phyloP scores from a whole-genome alignment of 2,888 invertebrate genomes.

The Phyllotreta cruciferae region DNA sequence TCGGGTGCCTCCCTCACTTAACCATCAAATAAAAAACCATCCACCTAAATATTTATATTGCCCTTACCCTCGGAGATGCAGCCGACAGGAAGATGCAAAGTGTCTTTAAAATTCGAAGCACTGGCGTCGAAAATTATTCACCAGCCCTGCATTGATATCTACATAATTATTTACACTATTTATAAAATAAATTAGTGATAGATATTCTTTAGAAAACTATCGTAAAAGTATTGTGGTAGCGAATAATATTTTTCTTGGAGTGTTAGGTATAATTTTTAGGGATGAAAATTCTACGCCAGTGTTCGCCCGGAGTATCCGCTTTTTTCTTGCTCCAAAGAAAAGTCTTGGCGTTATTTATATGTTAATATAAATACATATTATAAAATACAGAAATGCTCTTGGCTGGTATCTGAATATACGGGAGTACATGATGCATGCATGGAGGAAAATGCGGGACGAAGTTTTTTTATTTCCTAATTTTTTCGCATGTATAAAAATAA shows the following conservation, averaged over 20 bases:
- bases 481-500: too few relatives aligned
- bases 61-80: conserved; percentile 35
- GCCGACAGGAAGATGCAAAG: conserved; percentile 24
- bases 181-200: neutral
- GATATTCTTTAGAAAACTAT: too few relatives aligned
- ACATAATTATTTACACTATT: neutral
- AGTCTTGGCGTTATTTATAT: conserved; percentile 9
- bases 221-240: too few relatives aligned
- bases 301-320: neutral
- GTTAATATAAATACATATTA: conserved; percentile 11
- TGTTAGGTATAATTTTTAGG: too few relatives aligned
- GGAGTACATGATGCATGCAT: too few relatives aligned
- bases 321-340: conserved; percentile 3
- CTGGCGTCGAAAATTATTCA: conserved; percentile 5
- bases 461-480: too few relatives aligned
- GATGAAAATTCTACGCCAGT: conserved; percentile 4
- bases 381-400: neutral
- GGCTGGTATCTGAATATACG: too few relatives aligned
- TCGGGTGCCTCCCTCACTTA: conserved; percentile 45
- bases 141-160: too few relatives aligned
- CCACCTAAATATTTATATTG: conserved; percentile 49
- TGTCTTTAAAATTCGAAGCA: conserved; percentile 27
- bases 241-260: too few relatives aligned
- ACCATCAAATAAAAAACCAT: conserved; percentile 46
- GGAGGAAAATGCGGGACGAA: too few relatives aligned